Conservation (phyloP, 2,888 invertebrate species). For the Mythimna ferrago region DNA sequence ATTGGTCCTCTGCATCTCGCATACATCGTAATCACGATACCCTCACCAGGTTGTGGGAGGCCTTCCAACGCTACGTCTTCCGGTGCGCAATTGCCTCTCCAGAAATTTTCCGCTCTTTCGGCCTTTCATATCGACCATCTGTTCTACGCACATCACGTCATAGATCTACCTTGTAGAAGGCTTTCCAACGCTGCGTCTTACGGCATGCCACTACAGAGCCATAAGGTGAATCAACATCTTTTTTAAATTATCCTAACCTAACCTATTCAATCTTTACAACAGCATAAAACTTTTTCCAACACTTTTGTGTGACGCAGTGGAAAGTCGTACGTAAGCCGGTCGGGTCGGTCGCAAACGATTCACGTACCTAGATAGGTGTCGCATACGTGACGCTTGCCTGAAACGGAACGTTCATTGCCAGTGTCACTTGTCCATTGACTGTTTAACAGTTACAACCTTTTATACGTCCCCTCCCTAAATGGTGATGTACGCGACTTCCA, state of each 20-base stretch:
- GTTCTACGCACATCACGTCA: no score
- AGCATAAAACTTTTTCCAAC: constrained; percentile 66
- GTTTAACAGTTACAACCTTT: constrained; percentile 86
- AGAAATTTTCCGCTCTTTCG: no score
- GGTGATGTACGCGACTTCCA: constrained; percentile 81
- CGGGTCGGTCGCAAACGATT: constrained; percentile 71
- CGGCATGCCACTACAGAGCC: no score
- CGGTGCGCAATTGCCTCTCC: no score
- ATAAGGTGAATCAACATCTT: constrained; percentile 8
- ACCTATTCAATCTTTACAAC: constrained; percentile 64
- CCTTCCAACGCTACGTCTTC: no score
- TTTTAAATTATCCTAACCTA: no score
- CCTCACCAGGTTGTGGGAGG: no score
- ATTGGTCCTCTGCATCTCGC: no score
- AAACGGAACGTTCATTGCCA: constrained; percentile 86
- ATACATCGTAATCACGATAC: no score
- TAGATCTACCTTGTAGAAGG: no score
- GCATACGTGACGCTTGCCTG: constrained; percentile 83
- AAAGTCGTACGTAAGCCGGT: constrained; percentile 81
- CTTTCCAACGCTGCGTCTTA: no score
- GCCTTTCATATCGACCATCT: no score
- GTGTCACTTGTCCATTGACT: constrained; percentile 86
- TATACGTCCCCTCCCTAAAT: constrained; percentile 77
- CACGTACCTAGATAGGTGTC: constrained; percentile 81
- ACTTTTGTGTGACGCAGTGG: constrained; percentile 81